Percentiles rank a stretch among this genome's conserved stretches.
These are phyloP conservation scores for Cebus imitator DNA, from an alignment of 2,113 vertebrate genomes.

Conservation along the genomic window DNA sequence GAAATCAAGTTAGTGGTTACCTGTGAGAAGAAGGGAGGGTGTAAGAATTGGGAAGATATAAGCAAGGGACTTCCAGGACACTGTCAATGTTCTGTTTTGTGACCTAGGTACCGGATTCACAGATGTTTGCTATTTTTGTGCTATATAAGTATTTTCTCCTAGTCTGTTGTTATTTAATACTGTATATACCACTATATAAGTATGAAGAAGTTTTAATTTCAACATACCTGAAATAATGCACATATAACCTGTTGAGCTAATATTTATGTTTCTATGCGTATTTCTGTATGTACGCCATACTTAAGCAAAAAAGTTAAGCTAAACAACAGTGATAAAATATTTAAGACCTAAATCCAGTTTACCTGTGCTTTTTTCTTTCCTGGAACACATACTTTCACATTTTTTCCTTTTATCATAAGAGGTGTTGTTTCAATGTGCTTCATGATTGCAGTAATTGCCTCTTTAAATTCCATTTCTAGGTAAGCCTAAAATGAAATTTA, in stretches of 20 bases:
- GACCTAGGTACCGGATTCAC: not conserved
- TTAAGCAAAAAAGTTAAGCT: not conserved
- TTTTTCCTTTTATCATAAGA: constrained; percentile 80
- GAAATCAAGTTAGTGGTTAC: constrained; percentile 29
- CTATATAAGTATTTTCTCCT: not conserved
- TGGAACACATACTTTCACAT: constrained; percentile 79
- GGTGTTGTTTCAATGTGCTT: constrained; percentile 80
- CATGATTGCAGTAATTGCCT: constrained; percentile 81
- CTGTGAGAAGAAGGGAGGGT: not conserved
- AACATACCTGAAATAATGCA: not conserved
- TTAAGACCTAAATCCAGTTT: constrained; percentile 34
- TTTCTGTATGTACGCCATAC: not conserved
- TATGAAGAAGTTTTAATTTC: not conserved
- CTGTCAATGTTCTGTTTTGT: not conserved
- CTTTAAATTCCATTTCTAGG: constrained; percentile 86
- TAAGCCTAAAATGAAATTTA: constrained; percentile 81
- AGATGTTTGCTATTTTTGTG: not conserved
- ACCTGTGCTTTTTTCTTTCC: constrained; percentile 79
- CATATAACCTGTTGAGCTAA: not conserved
- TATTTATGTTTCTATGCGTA: not conserved
- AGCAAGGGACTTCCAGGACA: not conserved
- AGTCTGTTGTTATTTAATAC: not conserved
- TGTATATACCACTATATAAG: not conserved
- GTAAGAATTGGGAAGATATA: not conserved
- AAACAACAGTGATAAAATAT: not conserved